Evolutionary conservation across 2,113 vertebrate genomes (phyloP).

Genomic region (Brachionichthys hirsutus): DNA sequence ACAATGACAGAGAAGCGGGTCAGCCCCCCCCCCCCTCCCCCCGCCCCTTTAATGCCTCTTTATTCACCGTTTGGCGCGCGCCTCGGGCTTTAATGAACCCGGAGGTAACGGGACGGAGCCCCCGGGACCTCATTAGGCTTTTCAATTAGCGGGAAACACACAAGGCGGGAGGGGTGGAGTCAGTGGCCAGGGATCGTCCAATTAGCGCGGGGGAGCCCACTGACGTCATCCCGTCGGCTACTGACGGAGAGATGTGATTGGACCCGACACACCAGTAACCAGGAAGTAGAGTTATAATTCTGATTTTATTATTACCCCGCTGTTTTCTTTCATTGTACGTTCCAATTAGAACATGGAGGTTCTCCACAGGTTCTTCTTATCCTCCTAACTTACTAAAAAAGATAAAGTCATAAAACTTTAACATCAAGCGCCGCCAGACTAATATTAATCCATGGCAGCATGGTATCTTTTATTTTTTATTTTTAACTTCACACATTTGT

Average conservation of each 20-base stretch:
- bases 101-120: constrained; percentile 80
- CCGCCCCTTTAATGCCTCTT: constrained; percentile 71
- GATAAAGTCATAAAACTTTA: too few species aligned
- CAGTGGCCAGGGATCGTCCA: constrained; percentile 75
- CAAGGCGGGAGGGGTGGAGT: constrained; percentile 70
- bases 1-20: constrained; percentile 78
- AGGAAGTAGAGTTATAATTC: too few species aligned
- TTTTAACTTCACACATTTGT: too few species aligned
- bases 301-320: neutral
- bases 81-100: constrained; percentile 79
- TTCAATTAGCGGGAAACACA: constrained; percentile 83
- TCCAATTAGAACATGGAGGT: too few species aligned
- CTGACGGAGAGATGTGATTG: neutral
- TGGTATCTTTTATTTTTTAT: too few species aligned
- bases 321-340: too few species aligned
- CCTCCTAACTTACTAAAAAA: too few species aligned
- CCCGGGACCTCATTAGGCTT: constrained; percentile 84
- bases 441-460: too few species aligned
- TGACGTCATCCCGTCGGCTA: constrained; percentile 5
- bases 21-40: constrained; percentile 33
- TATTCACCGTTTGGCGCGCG: constrained; percentile 75
- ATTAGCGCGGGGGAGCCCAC: constrained; percentile 45
- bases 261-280: too few species aligned
- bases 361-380: neutral
- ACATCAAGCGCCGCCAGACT: too few species aligned